Conservation (phyloP, 2,888 invertebrate genomes). For the Drosophila pseudotakahashii region DNA sequence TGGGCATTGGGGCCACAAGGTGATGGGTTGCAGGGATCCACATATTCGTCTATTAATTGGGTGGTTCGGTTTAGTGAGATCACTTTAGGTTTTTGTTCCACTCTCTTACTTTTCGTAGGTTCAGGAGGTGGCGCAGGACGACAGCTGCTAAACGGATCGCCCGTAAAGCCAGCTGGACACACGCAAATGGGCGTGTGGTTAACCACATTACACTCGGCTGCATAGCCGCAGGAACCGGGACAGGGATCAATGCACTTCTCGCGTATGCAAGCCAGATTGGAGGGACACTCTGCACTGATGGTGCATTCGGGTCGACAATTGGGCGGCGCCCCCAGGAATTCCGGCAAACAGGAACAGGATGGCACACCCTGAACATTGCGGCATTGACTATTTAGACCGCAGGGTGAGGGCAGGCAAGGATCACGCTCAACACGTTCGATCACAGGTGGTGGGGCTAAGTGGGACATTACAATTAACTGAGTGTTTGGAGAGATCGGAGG, state of each 20-base stretch:
- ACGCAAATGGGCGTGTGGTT: constrained; percentile 88
- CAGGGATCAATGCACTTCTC: constrained; percentile 89
- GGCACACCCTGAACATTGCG: constrained; percentile 86
- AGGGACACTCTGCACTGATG: constrained; percentile 88
- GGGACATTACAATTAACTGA: background rate
- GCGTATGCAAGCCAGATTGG: constrained; percentile 88
- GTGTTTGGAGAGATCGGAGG: background rate
- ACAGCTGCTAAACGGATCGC: constrained; percentile 87
- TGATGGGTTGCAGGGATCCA: constrained; percentile 88
- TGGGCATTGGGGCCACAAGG: constrained; percentile 89
- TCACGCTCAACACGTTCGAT: constrained; percentile 82
- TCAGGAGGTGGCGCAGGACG: constrained; percentile 74
- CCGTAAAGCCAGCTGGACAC: constrained; percentile 86
- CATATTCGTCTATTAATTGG: constrained; percentile 66
- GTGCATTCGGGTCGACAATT: constrained; percentile 89
- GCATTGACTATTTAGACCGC: constrained; percentile 88
- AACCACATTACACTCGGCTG: constrained; percentile 86
- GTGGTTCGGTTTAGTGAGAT: background rate
- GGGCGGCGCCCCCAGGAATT: constrained; percentile 88
- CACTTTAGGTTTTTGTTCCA: background rate
- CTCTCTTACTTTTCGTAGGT: constrained; percentile 65
- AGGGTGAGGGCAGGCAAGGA: constrained; percentile 89
- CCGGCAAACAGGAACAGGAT: constrained; percentile 87
- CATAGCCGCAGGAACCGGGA: constrained; percentile 88
- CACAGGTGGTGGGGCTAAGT: constrained; percentile 71